Conservation (phyloP, 23 tunicate species). For the Phallusia fumigata region DNA sequence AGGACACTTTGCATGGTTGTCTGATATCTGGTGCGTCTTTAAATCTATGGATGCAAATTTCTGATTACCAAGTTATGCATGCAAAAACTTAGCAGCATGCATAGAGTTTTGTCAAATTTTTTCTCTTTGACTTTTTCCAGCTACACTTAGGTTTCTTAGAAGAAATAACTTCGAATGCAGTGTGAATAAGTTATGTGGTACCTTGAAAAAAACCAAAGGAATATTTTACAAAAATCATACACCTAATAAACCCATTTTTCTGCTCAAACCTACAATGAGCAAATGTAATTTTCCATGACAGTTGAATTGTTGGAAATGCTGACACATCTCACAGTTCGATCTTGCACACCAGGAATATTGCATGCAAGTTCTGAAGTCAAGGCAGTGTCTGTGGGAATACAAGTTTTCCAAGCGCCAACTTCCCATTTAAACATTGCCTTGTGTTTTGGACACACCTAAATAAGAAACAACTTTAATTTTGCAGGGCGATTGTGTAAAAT, state of each 20-base stretch:
- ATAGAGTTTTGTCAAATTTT: too few relatives aligned
- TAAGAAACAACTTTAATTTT: not conserved
- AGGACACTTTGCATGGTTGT: conserved; percentile 49
- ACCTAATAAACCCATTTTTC: too few relatives aligned
- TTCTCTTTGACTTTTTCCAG: too few relatives aligned
- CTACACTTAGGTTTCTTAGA: too few relatives aligned
- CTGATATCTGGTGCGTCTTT: not conserved
- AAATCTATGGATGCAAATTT: conserved; percentile 52
- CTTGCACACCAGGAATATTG: conserved; percentile 11
- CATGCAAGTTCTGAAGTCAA: not conserved
- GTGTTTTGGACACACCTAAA: not conserved
- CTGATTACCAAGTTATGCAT: not conserved
- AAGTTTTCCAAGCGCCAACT: not conserved
- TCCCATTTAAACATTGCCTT: not conserved
- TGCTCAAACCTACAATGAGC: not conserved
- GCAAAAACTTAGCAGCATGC: too few relatives aligned
- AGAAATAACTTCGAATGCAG: too few relatives aligned
- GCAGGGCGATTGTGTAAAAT: not conserved
- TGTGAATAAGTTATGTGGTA: too few relatives aligned
- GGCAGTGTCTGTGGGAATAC: not conserved
- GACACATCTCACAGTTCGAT: not conserved
- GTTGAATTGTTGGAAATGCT: not conserved
- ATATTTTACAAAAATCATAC: too few relatives aligned
- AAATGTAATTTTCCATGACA: not conserved
- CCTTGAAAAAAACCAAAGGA: too few relatives aligned